Evolutionary conservation across 2,113 vertebrate genomes (phyloP).

Genomic region (Macquaria ambigua): DNA sequence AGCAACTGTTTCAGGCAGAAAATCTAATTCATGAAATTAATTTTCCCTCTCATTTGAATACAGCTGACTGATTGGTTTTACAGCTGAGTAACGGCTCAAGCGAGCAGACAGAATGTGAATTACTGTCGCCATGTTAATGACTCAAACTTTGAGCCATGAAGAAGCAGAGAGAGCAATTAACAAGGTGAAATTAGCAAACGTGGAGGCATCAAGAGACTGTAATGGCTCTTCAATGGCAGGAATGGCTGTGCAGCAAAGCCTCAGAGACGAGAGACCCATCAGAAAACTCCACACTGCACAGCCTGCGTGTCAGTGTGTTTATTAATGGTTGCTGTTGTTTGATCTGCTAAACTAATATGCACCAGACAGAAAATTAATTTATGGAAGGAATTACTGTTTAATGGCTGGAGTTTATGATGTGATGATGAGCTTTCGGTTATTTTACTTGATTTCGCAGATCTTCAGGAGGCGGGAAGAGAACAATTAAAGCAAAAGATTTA

Average conservation of each 20-base stretch:
- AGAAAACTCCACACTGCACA: not conserved
- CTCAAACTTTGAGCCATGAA: slow-evolving; percentile 46
- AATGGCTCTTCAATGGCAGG: slow-evolving; percentile 20
- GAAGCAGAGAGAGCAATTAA: slow-evolving; percentile 62
- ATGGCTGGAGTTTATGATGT: slow-evolving; percentile 9
- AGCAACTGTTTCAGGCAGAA: slow-evolving; percentile 60
- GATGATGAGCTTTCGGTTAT: slow-evolving; percentile 6
- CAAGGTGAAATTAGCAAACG: slow-evolving; percentile 43
- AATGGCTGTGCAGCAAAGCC: slow-evolving; percentile 9
- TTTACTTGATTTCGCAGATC: not conserved
- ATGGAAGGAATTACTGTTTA: slow-evolving; percentile 16
- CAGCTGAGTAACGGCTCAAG: slow-evolving; percentile 52
- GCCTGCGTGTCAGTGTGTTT: slow-evolving; percentile 6
- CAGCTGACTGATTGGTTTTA: slow-evolving; percentile 65
- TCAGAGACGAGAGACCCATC: not conserved
- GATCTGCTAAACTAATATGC: not conserved
- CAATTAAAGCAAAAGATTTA: not conserved
- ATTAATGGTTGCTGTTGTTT: slow-evolving; percentile 3
- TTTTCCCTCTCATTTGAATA: slow-evolving; percentile 48
- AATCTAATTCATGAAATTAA: slow-evolving; percentile 62
- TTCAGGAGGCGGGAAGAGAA: not conserved
- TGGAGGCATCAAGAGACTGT: slow-evolving; percentile 21
- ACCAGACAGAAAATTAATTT: slow-evolving; percentile 22
- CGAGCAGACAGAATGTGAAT: slow-evolving; percentile 58
- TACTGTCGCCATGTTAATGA: slow-evolving; percentile 52